A percentile compares a stretch with the other conserved stretches of the same genome.
phyloP scores from a whole-genome alignment of 2,888 invertebrate species.

The Luperina testacea region DNA sequence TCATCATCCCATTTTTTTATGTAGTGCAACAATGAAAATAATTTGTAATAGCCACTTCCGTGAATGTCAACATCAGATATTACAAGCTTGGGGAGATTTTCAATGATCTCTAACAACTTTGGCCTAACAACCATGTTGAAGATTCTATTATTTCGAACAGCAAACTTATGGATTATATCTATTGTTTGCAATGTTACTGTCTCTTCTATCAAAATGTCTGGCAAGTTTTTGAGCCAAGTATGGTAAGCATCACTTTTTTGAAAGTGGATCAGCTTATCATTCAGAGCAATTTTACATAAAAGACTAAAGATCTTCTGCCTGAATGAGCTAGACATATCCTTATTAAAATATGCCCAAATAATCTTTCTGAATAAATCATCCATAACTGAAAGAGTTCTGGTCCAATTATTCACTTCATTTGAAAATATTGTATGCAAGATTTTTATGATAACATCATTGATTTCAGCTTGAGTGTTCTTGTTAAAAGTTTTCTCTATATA shows the following conservation, averaged over 20 bases:
- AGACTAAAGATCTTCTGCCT: constrained; percentile 84
- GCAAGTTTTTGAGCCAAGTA: constrained; percentile 89
- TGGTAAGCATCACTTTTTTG: constrained; percentile 83
- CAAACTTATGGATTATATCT: constrained; percentile 90
- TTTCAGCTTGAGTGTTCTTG: constrained; percentile 72
- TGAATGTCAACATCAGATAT: constrained; percentile 82
- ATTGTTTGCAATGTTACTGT: constrained; percentile 87
- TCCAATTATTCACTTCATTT: constrained; percentile 81
- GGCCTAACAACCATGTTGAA: constrained; percentile 87
- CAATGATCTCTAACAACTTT: constrained; percentile 84
- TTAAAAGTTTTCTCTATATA: constrained; percentile 88
- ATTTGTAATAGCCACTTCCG: constrained; percentile 84
- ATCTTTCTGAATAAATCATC: constrained; percentile 82
- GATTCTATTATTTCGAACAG: constrained; percentile 87
- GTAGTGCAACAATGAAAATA: constrained; percentile 90
- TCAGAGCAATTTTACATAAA: constrained; percentile 85
- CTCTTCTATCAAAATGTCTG: constrained; percentile 89
- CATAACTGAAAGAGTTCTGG: constrained; percentile 77
- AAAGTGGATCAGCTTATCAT: constrained; percentile 81
- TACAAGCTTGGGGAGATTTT: constrained; percentile 81
- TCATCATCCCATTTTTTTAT: constrained; percentile 83
- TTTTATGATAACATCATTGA: constrained; percentile 77
- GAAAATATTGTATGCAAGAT: constrained; percentile 81
- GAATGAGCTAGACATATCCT: constrained; percentile 72
- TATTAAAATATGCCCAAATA: constrained; percentile 81